Base-by-base conservation (phyloP, 2,888 invertebrate species). In the Leptogaster cylindrica region DNA sequence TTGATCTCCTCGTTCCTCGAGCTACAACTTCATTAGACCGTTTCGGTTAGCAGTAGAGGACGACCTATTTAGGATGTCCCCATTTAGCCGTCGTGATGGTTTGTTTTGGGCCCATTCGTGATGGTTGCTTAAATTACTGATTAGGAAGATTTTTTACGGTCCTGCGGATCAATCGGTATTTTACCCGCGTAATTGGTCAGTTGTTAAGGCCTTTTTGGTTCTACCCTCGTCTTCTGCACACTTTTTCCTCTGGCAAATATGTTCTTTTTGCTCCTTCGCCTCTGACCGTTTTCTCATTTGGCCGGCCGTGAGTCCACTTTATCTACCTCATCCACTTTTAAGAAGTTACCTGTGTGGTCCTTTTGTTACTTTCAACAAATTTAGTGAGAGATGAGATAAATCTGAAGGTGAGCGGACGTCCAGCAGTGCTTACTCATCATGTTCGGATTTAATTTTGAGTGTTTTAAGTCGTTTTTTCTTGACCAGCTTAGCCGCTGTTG, bases 331-430 rank as follows among this genome's bases (percentile, higher is more conserved):
- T 46, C 63, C 41, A 63, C 20, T 50, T 64, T 64, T 41, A 46
- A 64, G 36, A 36, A 64, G 31, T 48, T 20, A 50, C 67, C 58
- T 70, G 70, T 70, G 70, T 70, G 70, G 70, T 70, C 70, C 70
- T 70, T 70, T 67, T 67, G 65, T 67, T 70, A 70, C 61, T 70
- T 70, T 70, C 63, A 67, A 67, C 67, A 70, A 70, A 69, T 67
- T 69, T 67, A 50, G 55, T 55, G 50, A 52, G 46, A 36, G 67
- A 64, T 48, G 52, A 69, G 69, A 69, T 66, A 69, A 69, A 55
- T 66, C 67, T 50, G 58, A 67, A 69, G 67, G 65, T 61, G 66
- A 66, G 63, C 44, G 52, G 66, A 64, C 64, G 67, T 67, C 67
- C 67, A 69, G 39, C 69, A 66, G 67, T 66, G 69, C 67, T 69